phyloP scores from a whole-genome alignment of 2,888 invertebrate species.

The Tortrix viridana region DNA sequence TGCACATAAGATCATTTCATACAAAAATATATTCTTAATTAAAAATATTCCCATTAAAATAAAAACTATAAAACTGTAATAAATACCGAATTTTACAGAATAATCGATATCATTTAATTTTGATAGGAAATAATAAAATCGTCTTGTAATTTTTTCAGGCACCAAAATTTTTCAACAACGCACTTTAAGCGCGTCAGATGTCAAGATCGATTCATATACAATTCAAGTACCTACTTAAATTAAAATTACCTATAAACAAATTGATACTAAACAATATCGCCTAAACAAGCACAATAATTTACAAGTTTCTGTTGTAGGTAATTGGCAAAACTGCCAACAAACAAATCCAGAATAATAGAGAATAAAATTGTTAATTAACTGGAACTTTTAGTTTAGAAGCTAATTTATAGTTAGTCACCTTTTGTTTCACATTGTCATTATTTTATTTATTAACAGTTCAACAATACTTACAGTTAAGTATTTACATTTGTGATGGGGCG shows the following conservation, averaged over 20 bases:
- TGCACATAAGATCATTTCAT: slow-evolving; percentile 81
- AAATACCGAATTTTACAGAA: slow-evolving; percentile 30
- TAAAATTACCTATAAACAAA: slow-evolving; percentile 17
- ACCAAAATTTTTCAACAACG: slow-evolving; percentile 24
- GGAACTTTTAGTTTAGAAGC: slow-evolving; percentile 20
- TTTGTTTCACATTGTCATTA: slow-evolving; percentile 39
- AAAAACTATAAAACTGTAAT: slow-evolving; percentile 71
- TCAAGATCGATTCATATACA: slow-evolving; percentile 29
- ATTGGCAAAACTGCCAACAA: slow-evolving; percentile 10
- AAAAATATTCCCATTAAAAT: slow-evolving; percentile 78
- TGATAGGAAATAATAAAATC: slow-evolving; percentile 24
- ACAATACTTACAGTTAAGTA: slow-evolving; percentile 68
- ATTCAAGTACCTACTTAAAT: slow-evolving; percentile 35
- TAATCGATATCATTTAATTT: slow-evolving; percentile 21
- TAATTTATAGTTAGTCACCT: slow-evolving; percentile 12
- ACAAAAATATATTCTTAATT: slow-evolving; percentile 83
- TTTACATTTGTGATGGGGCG: slow-evolving; percentile 71
- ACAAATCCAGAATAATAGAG: slow-evolving; percentile 14
- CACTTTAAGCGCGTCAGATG: slow-evolving; percentile 22
- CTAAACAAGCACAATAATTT: slow-evolving; percentile 16
- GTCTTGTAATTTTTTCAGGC: slow-evolving; percentile 23
- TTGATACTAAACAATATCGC: slow-evolving; percentile 22
- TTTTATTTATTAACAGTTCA: slow-evolving; percentile 60
- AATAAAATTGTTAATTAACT: slow-evolving; percentile 6
- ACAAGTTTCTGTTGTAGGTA: slow-evolving; percentile 17